Evolutionary conservation across 2,797 vertebrate genomes (phyloP), one percentile per base, ranked within the genome.

Genomic region (Limosa lapponica): DNA sequence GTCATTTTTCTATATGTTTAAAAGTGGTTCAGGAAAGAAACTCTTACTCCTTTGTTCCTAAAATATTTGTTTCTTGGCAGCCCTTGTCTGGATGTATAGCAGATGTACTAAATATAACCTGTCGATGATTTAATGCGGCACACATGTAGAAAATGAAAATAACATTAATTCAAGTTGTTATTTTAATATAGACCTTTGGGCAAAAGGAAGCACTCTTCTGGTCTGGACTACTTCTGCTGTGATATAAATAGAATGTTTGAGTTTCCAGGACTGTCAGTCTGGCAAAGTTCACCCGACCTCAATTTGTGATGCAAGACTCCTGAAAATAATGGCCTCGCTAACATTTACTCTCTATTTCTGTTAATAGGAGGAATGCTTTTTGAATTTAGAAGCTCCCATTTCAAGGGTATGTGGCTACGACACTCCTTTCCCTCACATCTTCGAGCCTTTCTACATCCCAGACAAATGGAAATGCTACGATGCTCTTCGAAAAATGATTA

Each of bases 381-480:
- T 99, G 72, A 99, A 99, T 98, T 97, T 99, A 87, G 99, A 99
- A 97, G 99, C 99, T 74, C 99, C 99, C 75, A 99, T 99, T 97
- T 96, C 98, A 71, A 98, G 99, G 97, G 99, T 99, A 5, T 99
- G 99, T 97, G 99, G 99, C 65, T 99, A 99, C 36, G 99, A 99
- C 97, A 99, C 99, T 17, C 99, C 99, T 6, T 99, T 99, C 92
- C 99, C 99, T 90, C 99, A 99, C 96, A 99, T 99, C 96, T 99
- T 99, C 93, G 99, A 99, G 89, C 99, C 99, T 55, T 99, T 99
- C 97, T 99, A 99, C 97, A 99, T 99, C 98, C 99, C 99, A 90
- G 99, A 99, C 97, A 99, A 99, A 97, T 99, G 99, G 99, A 99
- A 99, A 96, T 99, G 99, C 96, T 99, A 99, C 61, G 99, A 99